Base-by-base conservation (phyloP, 2,888 invertebrate genomes). In the Tenthredo mesomela region DNA sequence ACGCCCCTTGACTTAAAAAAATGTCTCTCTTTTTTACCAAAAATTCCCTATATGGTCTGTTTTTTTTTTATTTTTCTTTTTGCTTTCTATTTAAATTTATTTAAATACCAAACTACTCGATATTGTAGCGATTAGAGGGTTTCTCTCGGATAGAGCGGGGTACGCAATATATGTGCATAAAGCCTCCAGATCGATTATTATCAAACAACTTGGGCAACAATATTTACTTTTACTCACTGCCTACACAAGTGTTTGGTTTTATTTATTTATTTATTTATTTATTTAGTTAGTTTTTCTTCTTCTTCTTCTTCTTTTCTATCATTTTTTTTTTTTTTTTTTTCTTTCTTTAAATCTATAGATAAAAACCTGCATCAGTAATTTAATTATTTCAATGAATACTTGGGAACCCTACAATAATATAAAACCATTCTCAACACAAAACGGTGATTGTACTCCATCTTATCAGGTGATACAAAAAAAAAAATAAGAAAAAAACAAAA, bases 121-220 rank as follows among this genome's bases (percentile, higher is more conserved):
- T 73, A 33, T 67, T 33, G 33, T 33, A 29, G 67, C 33, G 67
- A 67, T 67, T 67, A 67, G 67, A 67, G 33, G 67, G 33, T 67
- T 67, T 7, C n/a, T 21, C 15, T 61, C 15, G 29, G 80, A 80
- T 61, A 80, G 37, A 58, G 65, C 4, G 78, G 73, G 7, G 33
- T 73, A 67, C 33, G 87, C 91, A 92, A 89, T 90, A 89, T 90
- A 89, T 90, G 91, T 33, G 33, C 91, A 91, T 88, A 88, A 88
- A 92, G 90, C 90, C 91, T 92, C 89, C 90, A 89, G 87, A 88
- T 87, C 87, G 85, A 37, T 86, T 84, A 37, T 86, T 84, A 88
- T 80, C 87, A 88, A 89, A 87, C 87, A 86, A 85, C 87, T 86
- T 88, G 87, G 87, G 87, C 87, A 88, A 88, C 87, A 88, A 87